A percentile compares a stretch with the other conserved stretches of the same genome.
These are phyloP conservation scores for Acinonyx jubatus DNA, from an alignment of 2,113 vertebrate species.

Conservation along the genomic window DNA sequence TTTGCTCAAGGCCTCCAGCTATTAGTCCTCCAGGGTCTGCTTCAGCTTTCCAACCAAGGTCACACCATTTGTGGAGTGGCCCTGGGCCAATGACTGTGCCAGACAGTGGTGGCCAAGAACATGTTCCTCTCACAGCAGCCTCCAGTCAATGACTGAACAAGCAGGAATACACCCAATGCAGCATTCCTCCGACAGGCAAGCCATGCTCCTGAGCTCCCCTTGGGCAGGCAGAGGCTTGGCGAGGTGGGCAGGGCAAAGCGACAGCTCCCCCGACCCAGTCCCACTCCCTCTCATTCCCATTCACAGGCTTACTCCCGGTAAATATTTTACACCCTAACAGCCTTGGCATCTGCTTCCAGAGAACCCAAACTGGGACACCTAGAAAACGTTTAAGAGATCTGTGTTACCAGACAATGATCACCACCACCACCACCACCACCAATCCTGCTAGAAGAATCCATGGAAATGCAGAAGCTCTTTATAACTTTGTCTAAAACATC, in stretches of 20 bases:
- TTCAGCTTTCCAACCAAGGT: background rate
- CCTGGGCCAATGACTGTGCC: background rate
- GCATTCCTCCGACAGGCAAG: background rate
- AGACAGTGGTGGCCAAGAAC: background rate
- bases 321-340: background rate
- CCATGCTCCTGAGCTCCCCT: rapidly evolving
- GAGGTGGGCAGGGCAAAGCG: background rate
- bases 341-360: background rate
- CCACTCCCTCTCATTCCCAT: background rate
- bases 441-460: background rate
- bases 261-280: background rate
- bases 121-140: background rate
- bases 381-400: background rate
- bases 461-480: background rate
- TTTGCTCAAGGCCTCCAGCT: background rate
- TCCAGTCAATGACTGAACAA: background rate
- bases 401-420: background rate
- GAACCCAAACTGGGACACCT: background rate
- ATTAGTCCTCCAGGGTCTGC: background rate
- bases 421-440: background rate
- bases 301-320: background rate
- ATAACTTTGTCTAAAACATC: background rate
- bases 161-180: rapidly evolving
- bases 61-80: background rate
- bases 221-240: background rate